These are phyloP conservation scores for Drosophila kambysellisi DNA, from an alignment of 2,888 invertebrate genomes.

Conservation along the genomic window DNA sequence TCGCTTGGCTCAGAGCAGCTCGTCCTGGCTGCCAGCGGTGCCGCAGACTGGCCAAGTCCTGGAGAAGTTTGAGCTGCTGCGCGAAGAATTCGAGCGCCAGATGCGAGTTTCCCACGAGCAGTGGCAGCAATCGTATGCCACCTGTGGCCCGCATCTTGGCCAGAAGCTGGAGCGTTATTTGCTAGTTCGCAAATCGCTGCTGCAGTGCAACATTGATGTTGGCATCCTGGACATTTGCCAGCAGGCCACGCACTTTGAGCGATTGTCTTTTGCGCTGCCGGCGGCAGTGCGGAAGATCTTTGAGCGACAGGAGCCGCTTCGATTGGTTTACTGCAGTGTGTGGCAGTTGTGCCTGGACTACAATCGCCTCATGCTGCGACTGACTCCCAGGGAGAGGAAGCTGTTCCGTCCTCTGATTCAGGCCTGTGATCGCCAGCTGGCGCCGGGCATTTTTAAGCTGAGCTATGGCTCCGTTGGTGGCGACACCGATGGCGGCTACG, in stretches of 20 bases:
- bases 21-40: slow-evolving; percentile 92
- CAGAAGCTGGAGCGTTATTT: slow-evolving; percentile 89
- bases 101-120: slow-evolving; percentile 86
- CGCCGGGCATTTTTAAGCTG: slow-evolving; percentile 90
- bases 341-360: slow-evolving; percentile 90
- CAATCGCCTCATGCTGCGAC: slow-evolving; percentile 91
- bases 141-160: slow-evolving; percentile 87
- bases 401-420: slow-evolving; percentile 91
- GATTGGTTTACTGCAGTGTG: slow-evolving; percentile 90
- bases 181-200: slow-evolving; percentile 89
- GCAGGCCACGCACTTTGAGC: slow-evolving; percentile 91
- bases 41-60: slow-evolving; percentile 87
- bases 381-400: slow-evolving; percentile 91
- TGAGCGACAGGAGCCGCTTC: slow-evolving; percentile 87
- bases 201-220: slow-evolving; percentile 93
- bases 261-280: slow-evolving; percentile 90
- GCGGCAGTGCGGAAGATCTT: slow-evolving; percentile 88
- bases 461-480: slow-evolving; percentile 89
- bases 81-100: slow-evolving; percentile 82
- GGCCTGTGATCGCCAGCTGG: slow-evolving; percentile 88
- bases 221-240: slow-evolving; percentile 88
- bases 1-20: slow-evolving; percentile 87
- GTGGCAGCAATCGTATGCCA: slow-evolving; percentile 84
- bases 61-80: slow-evolving; percentile 87
- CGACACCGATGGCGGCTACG: slow-evolving; percentile 86